A percentile compares a stretch with the other conserved stretches of the same genome.
These are phyloP conservation scores for Erinaceus europaeus DNA, from an alignment of 2,113 vertebrate genomes.

Conservation along the genomic window DNA sequence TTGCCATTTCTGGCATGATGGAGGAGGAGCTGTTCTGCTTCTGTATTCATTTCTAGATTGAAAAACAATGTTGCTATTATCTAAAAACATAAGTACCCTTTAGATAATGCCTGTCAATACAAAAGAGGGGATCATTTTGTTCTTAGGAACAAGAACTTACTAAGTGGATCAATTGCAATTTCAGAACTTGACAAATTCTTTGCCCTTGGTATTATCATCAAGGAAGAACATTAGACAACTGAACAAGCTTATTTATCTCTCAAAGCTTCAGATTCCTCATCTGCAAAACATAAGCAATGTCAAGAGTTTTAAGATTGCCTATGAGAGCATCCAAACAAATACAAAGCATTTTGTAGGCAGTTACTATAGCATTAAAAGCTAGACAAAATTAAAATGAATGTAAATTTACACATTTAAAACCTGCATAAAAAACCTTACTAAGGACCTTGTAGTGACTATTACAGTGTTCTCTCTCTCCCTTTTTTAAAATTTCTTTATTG, in stretches of 20 bases:
- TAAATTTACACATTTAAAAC: constrained; percentile 18
- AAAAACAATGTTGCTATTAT: not conserved
- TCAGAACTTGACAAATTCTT: not conserved
- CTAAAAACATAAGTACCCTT: not conserved
- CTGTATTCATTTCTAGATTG: constrained; percentile 81
- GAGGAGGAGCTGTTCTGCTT: constrained; percentile 92
- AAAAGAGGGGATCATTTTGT: not conserved
- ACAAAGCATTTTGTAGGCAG: not conserved
- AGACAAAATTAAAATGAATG: constrained; percentile 6
- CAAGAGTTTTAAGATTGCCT: not conserved
- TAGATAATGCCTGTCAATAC: constrained; percentile 16
- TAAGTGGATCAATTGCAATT: not conserved
- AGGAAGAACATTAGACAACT: not conserved
- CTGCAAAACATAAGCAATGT: not conserved
- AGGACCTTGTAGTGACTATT: not conserved
- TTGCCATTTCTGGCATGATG: constrained; percentile 93
- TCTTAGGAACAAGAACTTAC: not conserved
- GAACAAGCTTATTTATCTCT: not conserved
- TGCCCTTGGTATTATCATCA: not conserved
- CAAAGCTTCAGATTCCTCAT: not conserved
- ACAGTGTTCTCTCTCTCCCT: too few relatives aligned
- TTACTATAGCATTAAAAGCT: not conserved
- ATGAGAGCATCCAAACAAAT: not conserved
- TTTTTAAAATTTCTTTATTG: too few relatives aligned
- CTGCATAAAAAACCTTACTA: not conserved